Percentiles rank a stretch among this genome's conserved stretches.
Evolutionary conservation across 2,113 vertebrate genomes (phyloP).

Genomic region (Andinoacara biseriatus): DNA sequence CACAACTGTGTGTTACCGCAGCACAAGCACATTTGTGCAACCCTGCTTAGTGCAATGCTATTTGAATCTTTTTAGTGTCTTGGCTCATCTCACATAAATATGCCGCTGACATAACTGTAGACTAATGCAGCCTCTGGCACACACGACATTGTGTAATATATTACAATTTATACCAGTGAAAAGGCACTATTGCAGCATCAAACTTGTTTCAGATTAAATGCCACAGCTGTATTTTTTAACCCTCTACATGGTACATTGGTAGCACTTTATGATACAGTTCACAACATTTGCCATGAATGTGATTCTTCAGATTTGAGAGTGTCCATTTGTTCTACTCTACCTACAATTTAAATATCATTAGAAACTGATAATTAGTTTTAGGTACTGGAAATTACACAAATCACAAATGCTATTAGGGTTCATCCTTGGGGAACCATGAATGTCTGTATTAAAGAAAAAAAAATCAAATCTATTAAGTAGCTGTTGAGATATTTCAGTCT

Average conservation of each 20-base stretch:
- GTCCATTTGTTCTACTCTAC: no score
- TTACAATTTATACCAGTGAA: not conserved
- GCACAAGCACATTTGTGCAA: not conserved
- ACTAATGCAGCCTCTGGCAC: constrained; percentile 3
- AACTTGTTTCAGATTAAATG: not conserved
- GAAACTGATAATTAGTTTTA: no score
- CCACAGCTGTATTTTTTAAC: not conserved
- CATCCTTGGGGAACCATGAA: not conserved
- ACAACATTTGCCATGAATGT: not conserved
- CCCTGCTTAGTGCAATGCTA: constrained; percentile 25
- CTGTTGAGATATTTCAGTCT: not conserved
- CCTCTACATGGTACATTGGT: not conserved
- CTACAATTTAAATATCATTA: no score
- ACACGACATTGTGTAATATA: not conserved
- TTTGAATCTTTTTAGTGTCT: constrained; percentile 50
- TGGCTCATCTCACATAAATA: constrained; percentile 44
- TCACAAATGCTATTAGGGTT: not conserved
- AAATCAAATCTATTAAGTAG: not conserved
- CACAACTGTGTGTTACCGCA: not conserved
- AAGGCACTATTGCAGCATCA: not conserved
- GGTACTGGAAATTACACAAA: no score
- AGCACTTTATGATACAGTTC: not conserved
- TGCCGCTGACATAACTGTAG: constrained; percentile 34
- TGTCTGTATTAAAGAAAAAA: fast-evolving
- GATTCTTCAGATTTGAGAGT: no score